Evolutionary conservation across 2,113 vertebrate species (phyloP), one percentile per base, ranked within the genome.

Genomic region (Pedetes capensis): DNA sequence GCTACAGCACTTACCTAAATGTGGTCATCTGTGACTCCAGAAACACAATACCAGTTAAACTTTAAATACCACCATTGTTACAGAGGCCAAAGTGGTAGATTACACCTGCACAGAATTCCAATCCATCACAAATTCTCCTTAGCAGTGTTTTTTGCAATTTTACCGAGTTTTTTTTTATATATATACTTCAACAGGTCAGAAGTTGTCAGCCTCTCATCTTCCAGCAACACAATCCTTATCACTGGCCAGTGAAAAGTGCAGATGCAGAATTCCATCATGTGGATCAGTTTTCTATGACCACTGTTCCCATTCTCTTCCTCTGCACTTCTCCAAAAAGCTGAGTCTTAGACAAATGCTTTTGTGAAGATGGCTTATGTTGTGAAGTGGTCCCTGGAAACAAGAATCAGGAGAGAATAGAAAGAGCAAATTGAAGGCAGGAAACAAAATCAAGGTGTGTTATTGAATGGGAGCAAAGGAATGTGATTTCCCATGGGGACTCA

Each of bases 251-350:
- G 12, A 22, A 89, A 68, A 7, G 51, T 42, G 25, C 18, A 55
- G 55, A 47, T 39, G 34, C 16, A 92, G 53, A 89, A 53, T 37
- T 12, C 11, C 22, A 69, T 18, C 27, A 8, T 64, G 11, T 47
- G 0, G 0, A 0, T 9, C 27, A 23, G 2, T 27, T 72, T 14
- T 59, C 6, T 61, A 23, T 59, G 22, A 32, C 1, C 32, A 22
- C 8, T 78, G 29, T n/a, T 12, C 8, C 23, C 16, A 51, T 8
- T n/a, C 20, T 42, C 3, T 59, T 2, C 34, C 6, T 22, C 5
- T 37, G 17, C 20, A 3, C n/a, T 49, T 37, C 25, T 25, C 53
- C 2, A 17, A 42, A 42, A 53, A 61, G 9, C 9, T 82, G 81
- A 83, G 23, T 16, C 14, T 55, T 71, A 37, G 5, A 49, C 47